Conservation (phyloP, 2,113 vertebrate genomes). For the Dicentrarchus labrax region DNA sequence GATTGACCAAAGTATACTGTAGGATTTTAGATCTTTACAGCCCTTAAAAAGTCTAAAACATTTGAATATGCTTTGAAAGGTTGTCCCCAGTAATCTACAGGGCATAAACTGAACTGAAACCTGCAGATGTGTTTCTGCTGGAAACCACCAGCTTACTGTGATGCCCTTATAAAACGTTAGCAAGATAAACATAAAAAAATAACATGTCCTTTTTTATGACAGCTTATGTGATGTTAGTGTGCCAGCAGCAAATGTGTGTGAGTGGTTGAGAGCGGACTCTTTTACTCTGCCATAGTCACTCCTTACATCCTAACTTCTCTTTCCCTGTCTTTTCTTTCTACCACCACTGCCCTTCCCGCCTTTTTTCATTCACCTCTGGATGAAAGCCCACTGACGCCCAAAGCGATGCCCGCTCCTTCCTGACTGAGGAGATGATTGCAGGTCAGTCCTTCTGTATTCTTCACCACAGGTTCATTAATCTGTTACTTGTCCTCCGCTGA, state of each 20-base stretch:
- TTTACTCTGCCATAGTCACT: background rate
- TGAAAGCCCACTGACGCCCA: constrained; percentile 88
- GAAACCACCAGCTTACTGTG: background rate
- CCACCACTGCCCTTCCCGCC: background rate
- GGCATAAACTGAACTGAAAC: background rate
- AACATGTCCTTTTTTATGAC: too few relatives aligned
- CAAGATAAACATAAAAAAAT: too few relatives aligned
- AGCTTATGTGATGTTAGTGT: background rate
- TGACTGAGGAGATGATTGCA: constrained; percentile 87
- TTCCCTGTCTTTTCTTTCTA: background rate
- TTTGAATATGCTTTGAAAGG: background rate
- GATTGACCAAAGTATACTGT: background rate
- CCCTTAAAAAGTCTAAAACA: background rate
- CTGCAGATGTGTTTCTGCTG: background rate
- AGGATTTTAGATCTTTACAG: background rate
- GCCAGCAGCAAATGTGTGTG: background rate
- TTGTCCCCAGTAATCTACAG: background rate
- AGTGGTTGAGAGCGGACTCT: background rate
- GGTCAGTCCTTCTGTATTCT: constrained; percentile 67
- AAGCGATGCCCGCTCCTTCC: constrained; percentile 86
- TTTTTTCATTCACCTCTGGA: background rate
- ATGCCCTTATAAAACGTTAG: background rate
- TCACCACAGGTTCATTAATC: background rate
- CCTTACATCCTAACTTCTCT: background rate
- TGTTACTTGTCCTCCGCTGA: background rate